Base-by-base conservation (phyloP, 2,888 invertebrate genomes). In the Drosophila algonquin region DNA sequence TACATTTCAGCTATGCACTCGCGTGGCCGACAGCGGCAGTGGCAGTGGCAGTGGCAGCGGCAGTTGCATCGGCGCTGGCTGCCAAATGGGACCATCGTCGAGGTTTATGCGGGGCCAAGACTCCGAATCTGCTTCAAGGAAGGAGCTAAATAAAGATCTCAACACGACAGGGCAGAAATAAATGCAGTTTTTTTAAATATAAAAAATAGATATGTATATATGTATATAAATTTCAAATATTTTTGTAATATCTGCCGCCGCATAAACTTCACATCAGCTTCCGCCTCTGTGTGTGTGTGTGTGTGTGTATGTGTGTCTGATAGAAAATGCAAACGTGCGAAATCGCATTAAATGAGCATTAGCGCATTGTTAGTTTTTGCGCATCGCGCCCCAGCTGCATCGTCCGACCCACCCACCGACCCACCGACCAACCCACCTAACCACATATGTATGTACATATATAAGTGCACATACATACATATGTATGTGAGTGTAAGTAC, bases 341-440 rank as follows among this genome's bases (percentile, higher is more conserved):
- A 90, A 82, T 84, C 79, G 79, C 88, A 90, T 90, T 89, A 90
- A 90, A 84, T 90, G 80, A 80, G 76, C 86, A 89, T 89, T 89
- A 87, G 83, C 74, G 81, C 75, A 74, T 74, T 83, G 87, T 88
- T 83, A 79, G 79, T 78, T 86, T 63, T 73, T 69, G 72, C 64
- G 69, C 68, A 56, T 24, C 35, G 40, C 40, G 56, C 57, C 53
- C 27, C 21, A 5, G 32, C 30, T 27, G 1, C 9, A 54, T 14
- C 51, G 18, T 45, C 18, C 47, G 14, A n/a, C 2, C 40, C 40
- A 40, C 40, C n/a, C 18, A 18, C 18, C 18, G 1, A 18, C 18
- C 18, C 18, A n/a, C n/a, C 35, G 1, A 35, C 24, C 47, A 10
- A 35, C 35, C 35, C 35, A 35, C 32, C 3, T 3, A 10, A 10